phyloP scores from a whole-genome alignment of 2,888 invertebrate species.

The Nomada flava region DNA sequence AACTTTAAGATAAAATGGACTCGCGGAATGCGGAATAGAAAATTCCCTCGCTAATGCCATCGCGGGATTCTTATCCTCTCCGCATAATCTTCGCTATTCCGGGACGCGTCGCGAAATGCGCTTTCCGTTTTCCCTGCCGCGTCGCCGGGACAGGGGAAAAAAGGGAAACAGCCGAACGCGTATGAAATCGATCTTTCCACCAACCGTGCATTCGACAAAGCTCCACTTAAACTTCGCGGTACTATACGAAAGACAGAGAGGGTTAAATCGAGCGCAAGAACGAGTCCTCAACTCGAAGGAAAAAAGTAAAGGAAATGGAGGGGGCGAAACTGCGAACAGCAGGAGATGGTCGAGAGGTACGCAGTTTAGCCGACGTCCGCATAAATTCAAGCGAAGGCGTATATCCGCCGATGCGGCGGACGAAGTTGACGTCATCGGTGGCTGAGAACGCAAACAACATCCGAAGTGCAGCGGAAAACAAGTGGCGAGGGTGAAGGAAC shows the following conservation, averaged over 20 bases:
- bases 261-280: not conserved
- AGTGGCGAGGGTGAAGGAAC: slow-evolving; percentile 1
- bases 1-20: slow-evolving; percentile 78
- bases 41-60: slow-evolving; percentile 76
- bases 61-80: slow-evolving; percentile 69
- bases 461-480: slow-evolving; percentile 51
- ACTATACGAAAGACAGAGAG: not conserved
- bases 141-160: not conserved
- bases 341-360: slow-evolving; percentile 23
- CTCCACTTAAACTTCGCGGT: slow-evolving; percentile 17
- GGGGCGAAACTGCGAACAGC: slow-evolving; percentile 25
- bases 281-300: not conserved
- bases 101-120: slow-evolving; percentile 10
- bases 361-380: slow-evolving; percentile 56
- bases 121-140: slow-evolving; percentile 57
- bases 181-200: slow-evolving; percentile 56
- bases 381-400: slow-evolving; percentile 66
- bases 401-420: slow-evolving; percentile 24
- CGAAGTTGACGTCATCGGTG: slow-evolving; percentile 42
- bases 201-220: not conserved
- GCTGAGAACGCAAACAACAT: slow-evolving; percentile 22
- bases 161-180: slow-evolving; percentile 63
- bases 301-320: not conserved
- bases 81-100: slow-evolving; percentile 68
- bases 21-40: slow-evolving; percentile 78